These are phyloP conservation scores for Coelopa pilipes DNA, from an alignment of 2,888 invertebrate species.

Conservation along the genomic window DNA sequence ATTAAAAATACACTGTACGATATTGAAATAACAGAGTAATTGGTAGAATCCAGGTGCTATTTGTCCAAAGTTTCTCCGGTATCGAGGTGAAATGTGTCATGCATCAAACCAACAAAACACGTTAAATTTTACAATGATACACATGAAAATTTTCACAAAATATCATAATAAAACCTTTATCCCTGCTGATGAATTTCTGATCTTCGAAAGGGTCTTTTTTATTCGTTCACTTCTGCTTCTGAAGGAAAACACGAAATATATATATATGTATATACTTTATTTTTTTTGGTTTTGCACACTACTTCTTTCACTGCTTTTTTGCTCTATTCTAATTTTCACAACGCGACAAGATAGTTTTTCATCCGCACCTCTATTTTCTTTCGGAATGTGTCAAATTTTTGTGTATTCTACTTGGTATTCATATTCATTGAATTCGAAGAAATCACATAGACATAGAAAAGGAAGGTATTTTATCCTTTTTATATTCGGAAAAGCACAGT, in stretches of 20 bases:
- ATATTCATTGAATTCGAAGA: not conserved
- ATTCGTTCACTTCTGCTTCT: too few relatives aligned
- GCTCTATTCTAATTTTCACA: slow-evolving; percentile 48
- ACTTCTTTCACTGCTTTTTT: slow-evolving; percentile 40
- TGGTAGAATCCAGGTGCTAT: not conserved
- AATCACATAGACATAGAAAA: not conserved
- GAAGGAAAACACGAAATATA: too few relatives aligned
- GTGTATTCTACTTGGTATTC: not conserved
- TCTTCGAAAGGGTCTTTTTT: too few relatives aligned
- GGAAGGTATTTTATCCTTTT: too few relatives aligned
- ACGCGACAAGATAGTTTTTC: slow-evolving; percentile 45
- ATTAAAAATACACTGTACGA: not conserved
- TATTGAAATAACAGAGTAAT: not conserved
- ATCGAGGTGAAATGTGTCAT: too few relatives aligned
- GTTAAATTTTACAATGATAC: too few relatives aligned
- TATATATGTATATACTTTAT: not conserved
- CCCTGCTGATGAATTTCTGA: too few relatives aligned
- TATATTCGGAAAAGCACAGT: too few relatives aligned
- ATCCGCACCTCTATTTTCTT: slow-evolving; percentile 26
- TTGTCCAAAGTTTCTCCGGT: too few relatives aligned
- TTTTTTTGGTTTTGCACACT: not conserved
- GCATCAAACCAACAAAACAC: too few relatives aligned
- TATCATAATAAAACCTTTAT: not conserved
- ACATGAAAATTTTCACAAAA: not conserved
- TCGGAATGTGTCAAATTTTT: slow-evolving; percentile 3